Evolutionary conservation across 2,113 vertebrate genomes (phyloP).

Genomic region (Ctenomys sociabilis): DNA sequence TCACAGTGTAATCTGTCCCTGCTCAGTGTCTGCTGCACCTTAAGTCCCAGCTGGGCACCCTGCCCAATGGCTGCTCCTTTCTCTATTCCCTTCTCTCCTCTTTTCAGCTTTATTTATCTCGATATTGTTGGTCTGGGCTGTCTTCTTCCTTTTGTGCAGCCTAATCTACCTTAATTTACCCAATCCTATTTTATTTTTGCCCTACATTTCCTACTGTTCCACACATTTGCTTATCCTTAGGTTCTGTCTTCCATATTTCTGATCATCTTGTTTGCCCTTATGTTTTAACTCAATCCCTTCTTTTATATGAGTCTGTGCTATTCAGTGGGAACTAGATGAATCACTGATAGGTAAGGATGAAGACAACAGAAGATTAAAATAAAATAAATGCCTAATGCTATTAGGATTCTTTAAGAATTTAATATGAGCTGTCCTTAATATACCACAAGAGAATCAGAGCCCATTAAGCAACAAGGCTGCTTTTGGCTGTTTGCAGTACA

Average conservation of each 20-base stretch:
- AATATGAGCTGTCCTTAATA: background rate
- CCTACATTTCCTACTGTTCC: background rate
- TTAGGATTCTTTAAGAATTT: conserved; percentile 16
- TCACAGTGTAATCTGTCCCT: background rate
- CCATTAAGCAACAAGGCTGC: conserved; percentile 37
- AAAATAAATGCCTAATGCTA: conserved; percentile 6
- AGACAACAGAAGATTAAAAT: background rate
- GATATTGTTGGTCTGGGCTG: background rate
- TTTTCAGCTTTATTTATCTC: background rate
- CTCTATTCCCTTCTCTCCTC: background rate
- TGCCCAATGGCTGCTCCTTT: background rate
- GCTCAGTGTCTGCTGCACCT: background rate
- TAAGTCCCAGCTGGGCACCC: accelerated
- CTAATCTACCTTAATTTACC: background rate
- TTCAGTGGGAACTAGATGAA: background rate
- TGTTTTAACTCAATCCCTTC: background rate
- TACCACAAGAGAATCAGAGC: background rate
- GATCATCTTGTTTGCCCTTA: background rate
- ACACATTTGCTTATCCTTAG: background rate
- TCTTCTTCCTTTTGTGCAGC: background rate
- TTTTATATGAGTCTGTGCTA: background rate
- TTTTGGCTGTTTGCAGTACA: conserved; percentile 56
- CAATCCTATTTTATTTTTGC: background rate
- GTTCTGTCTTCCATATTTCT: background rate
- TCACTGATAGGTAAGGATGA: background rate